These are phyloP conservation scores for Alligator mississippiensis DNA, from an alignment of 2,113 vertebrate species.

Conservation along the genomic window DNA sequence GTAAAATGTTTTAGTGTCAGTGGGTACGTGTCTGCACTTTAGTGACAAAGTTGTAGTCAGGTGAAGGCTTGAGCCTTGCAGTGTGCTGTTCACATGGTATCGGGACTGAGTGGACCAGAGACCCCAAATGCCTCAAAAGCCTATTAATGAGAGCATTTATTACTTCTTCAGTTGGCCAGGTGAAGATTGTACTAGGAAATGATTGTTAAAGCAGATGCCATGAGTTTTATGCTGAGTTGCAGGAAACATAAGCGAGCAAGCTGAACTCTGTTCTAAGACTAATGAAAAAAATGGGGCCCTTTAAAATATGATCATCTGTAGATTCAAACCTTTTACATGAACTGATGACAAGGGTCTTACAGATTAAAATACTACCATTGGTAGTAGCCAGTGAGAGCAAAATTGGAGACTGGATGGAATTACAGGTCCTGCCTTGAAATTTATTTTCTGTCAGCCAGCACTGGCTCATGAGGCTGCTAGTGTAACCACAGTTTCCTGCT, in stretches of 20 bases:
- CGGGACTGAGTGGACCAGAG: not conserved
- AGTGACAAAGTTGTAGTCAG: not conserved
- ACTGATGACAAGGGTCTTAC: not conserved
- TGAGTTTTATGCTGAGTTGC: not conserved
- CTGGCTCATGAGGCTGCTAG: fast-evolving
- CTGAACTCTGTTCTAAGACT: not conserved
- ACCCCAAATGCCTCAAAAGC: not conserved
- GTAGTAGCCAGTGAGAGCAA: not conserved
- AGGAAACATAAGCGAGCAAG: not conserved
- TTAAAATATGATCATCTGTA: not conserved
- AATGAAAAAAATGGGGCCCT: not conserved
- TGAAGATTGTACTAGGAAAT: not conserved
- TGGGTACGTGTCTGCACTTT: not conserved
- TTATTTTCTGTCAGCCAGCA: not conserved
- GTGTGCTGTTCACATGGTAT: not conserved
- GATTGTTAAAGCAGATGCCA: not conserved
- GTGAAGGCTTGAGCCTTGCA: not conserved
- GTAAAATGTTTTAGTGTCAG: constrained; percentile 13
- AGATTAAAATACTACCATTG: not conserved
- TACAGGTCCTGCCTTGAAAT: not conserved
- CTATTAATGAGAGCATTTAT: not conserved
- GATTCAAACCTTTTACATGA: not conserved
- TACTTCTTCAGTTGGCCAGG: not conserved
- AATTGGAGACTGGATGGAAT: not conserved
- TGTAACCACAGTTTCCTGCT: not conserved